Conservation (phyloP, 2,113 vertebrate species). For the Diadophis punctatus region DNA sequence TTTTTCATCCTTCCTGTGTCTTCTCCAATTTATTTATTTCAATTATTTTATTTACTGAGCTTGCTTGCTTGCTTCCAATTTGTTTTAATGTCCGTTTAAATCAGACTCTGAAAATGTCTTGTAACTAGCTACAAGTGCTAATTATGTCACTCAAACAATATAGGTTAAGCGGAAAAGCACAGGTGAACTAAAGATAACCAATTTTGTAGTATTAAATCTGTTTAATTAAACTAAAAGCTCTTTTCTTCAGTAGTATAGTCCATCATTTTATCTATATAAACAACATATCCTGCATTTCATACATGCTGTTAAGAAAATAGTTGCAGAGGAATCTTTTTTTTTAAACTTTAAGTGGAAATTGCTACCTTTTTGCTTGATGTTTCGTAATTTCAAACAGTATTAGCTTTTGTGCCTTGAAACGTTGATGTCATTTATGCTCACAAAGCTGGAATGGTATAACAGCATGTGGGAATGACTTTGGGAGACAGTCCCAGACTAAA, state of each 20-base stretch:
- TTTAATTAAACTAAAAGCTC: constrained; percentile 68
- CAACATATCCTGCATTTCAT: constrained; percentile 46
- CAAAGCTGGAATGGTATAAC: not conserved
- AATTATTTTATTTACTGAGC: not conserved
- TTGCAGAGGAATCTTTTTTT: not conserved
- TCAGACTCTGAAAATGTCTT: constrained; percentile 10
- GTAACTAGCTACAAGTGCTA: not conserved
- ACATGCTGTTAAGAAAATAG: not conserved
- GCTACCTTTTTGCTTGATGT: not conserved
- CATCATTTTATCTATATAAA: constrained; percentile 39
- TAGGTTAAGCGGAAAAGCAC: constrained; percentile 6
- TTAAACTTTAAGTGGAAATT: constrained; percentile 3
- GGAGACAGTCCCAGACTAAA: not conserved
- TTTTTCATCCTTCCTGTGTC: not conserved
- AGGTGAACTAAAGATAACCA: constrained; percentile 39
- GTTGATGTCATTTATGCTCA: not conserved
- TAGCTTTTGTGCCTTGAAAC: not conserved
- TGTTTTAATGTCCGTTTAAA: not conserved
- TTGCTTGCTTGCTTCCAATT: too few species aligned
- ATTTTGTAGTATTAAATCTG: constrained; percentile 58
- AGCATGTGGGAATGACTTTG: not conserved
- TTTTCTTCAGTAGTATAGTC: constrained; percentile 24
- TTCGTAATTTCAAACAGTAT: not conserved
- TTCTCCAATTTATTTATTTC: not conserved
- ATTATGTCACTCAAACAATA: not conserved